Evolutionary conservation across 2,113 vertebrate genomes (phyloP).

Genomic region (Mesitornis unicolor): DNA sequence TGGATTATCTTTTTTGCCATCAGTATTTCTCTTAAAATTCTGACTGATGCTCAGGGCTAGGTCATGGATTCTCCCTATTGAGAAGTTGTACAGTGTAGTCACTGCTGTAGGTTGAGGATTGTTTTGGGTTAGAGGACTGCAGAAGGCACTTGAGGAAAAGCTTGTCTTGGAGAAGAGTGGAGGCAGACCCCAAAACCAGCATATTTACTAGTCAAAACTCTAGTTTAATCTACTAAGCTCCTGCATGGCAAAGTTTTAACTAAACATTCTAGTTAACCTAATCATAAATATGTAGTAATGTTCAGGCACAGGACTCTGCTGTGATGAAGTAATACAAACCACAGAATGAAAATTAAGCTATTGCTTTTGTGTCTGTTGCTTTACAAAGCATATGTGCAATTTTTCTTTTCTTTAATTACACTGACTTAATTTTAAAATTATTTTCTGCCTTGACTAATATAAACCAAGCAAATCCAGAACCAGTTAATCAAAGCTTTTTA

Average conservation of each 20-base stretch:
- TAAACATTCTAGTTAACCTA: background rate
- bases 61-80: background rate
- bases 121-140: background rate
- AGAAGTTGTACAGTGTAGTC: background rate
- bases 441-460: background rate
- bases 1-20: background rate
- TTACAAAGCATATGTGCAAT: background rate
- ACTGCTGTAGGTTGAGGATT: background rate
- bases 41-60: background rate
- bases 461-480: background rate
- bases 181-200: background rate
- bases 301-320: background rate
- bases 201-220: background rate
- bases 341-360: background rate
- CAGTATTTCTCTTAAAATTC: background rate
- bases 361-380: background rate
- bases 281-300: background rate
- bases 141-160: background rate
- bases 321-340: background rate
- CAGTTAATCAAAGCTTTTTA: background rate
- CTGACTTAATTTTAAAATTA: background rate
- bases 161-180: background rate
- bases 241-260: background rate
- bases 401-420: background rate
- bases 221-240: background rate